Conservation (phyloP, 2,888 invertebrate species). For the Tinea pellionella region DNA sequence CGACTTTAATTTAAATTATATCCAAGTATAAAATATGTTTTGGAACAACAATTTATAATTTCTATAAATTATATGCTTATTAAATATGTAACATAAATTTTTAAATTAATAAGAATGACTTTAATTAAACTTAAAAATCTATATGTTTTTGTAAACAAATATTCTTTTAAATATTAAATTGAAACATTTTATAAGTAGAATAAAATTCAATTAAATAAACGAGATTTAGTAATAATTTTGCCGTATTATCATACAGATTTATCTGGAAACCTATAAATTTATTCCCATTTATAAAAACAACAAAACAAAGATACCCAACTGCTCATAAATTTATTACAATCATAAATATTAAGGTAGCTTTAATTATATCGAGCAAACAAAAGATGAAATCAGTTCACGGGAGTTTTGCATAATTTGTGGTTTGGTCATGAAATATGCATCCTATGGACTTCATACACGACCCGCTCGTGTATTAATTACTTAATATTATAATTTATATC, state of each 20-base stretch:
- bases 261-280: not conserved
- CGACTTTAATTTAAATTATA: slow-evolving; percentile 1
- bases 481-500: slow-evolving; percentile 18
- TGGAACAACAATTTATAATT: not conserved
- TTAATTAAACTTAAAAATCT: too few species aligned
- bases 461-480: slow-evolving; percentile 22
- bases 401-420: slow-evolving; percentile 31
- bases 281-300: not conserved
- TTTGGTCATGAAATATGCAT: slow-evolving; percentile 23
- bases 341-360: slow-evolving; percentile 29
- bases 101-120: too few species aligned
- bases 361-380: slow-evolving; percentile 35
- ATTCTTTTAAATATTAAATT: too few species aligned
- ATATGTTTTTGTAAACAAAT: too few species aligned
- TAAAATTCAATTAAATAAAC: not conserved
- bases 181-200: not conserved
- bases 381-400: slow-evolving; percentile 29
- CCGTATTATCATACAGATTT: not conserved
- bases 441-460: slow-evolving; percentile 19
- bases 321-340: slow-evolving; percentile 24
- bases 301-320: not conserved
- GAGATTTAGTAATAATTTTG: not conserved
- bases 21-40: not conserved
- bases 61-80: not conserved
- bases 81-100: not conserved